Evolutionary conservation across 2,797 vertebrate genomes (phyloP).

Genomic region (Danio choprae): DNA sequence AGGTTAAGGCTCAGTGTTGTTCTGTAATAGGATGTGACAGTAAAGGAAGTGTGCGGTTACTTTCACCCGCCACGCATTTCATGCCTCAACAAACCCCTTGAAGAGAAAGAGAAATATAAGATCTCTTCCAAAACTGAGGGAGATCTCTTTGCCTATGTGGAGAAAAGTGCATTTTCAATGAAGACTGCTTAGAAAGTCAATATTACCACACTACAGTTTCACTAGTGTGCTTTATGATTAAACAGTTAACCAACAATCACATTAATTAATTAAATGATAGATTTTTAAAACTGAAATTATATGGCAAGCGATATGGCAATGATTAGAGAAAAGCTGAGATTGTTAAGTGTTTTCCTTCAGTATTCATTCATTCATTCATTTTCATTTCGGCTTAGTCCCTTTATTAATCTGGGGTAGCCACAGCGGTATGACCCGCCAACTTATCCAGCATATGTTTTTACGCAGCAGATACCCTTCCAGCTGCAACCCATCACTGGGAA

Average conservation of each 20-base stretch:
- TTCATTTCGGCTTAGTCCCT: no score
- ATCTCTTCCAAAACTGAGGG: not conserved
- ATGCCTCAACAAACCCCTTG: conserved; percentile 42
- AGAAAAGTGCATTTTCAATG: not conserved
- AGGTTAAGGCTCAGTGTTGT: conserved; percentile 35
- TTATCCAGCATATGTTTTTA: no score
- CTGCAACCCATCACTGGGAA: no score
- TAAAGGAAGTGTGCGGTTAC: conserved; percentile 44
- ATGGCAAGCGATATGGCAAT: no score
- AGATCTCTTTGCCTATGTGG: not conserved
- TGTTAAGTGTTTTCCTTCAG: not conserved
- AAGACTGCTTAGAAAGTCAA: not conserved
- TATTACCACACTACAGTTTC: not conserved
- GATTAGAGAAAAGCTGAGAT: not conserved
- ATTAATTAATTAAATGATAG: no score
- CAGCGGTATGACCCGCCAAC: no score
- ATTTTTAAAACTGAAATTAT: no score
- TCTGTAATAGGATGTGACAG: conserved; percentile 46
- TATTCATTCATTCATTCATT: no score
- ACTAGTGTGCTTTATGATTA: not conserved
- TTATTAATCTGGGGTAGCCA: no score
- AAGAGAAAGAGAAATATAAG: conserved; percentile 28
- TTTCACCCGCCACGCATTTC: conserved; percentile 25
- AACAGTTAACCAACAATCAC: not conserved
- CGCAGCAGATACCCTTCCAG: no score